A percentile compares a stretch with the other conserved stretches of the same genome.
phyloP scores from a whole-genome alignment of 2,113 vertebrate species.

The Colius striatus region DNA sequence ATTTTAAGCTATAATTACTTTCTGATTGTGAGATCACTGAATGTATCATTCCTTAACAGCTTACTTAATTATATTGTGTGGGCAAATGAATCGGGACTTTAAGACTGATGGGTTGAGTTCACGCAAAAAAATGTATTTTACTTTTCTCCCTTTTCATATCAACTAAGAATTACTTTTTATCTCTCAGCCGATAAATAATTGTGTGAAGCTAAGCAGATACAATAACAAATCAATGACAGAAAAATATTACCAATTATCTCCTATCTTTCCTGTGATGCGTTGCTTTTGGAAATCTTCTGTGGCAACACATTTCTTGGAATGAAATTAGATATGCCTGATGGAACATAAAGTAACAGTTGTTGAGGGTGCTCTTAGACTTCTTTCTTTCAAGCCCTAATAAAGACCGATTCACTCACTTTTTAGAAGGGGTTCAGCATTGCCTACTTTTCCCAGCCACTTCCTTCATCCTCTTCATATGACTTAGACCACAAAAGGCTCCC shows the following conservation, averaged over 20 bases:
- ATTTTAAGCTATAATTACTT: constrained; percentile 33
- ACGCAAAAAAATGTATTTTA: constrained; percentile 24
- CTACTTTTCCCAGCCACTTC: background rate
- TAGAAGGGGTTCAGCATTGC: background rate
- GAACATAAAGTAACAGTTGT: constrained; percentile 58
- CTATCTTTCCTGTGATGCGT: background rate
- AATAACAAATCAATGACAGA: background rate
- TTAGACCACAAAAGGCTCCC: background rate
- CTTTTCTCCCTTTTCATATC: background rate
- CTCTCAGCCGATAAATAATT: constrained; percentile 8
- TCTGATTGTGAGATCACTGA: constrained; percentile 22
- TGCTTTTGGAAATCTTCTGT: background rate
- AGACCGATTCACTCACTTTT: background rate
- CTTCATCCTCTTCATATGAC: background rate
- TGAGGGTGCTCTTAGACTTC: background rate
- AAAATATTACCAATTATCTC: background rate
- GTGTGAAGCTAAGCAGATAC: background rate
- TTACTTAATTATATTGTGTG: constrained; percentile 60
- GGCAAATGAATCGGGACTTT: constrained; percentile 47
- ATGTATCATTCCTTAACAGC: constrained; percentile 44
- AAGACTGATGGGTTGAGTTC: constrained; percentile 19
- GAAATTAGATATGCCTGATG: background rate
- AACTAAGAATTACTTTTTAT: constrained; percentile 48
- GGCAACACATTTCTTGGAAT: background rate
- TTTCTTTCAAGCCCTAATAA: background rate